Evolutionary conservation across 2,113 vertebrate species (phyloP).

Genomic region (Phycodurus eques): DNA sequence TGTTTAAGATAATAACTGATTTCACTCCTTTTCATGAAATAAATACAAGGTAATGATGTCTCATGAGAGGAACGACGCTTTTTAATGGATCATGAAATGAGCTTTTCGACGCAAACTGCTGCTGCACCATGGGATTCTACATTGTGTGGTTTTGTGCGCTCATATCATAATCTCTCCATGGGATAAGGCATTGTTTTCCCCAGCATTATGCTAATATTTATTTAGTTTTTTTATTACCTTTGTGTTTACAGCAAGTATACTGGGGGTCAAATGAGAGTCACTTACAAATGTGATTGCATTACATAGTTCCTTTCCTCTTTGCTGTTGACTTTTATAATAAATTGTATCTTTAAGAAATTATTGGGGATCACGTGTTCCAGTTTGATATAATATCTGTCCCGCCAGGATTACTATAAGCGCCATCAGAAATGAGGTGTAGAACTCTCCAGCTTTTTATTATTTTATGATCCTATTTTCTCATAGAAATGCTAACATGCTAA

Average conservation of each 20-base stretch:
- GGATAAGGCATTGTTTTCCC: constrained; percentile 59
- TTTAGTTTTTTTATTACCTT: constrained; percentile 63
- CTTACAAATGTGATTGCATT: constrained; percentile 58
- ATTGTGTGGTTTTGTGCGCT: constrained; percentile 57
- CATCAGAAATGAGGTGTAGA: constrained; percentile 14
- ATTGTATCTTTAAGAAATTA: constrained; percentile 34
- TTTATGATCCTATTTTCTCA: not conserved
- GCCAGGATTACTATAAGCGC: constrained; percentile 14
- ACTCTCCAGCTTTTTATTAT: constrained; percentile 3
- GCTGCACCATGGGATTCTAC: constrained; percentile 51
- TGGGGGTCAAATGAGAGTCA: constrained; percentile 66
- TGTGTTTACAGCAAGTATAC: constrained; percentile 62
- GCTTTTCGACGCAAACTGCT: constrained; percentile 62
- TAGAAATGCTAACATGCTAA: constrained; percentile 17
- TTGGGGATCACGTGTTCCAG: constrained; percentile 2
- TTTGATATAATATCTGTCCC: constrained; percentile 10
- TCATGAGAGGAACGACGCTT: constrained; percentile 53
- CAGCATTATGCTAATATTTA: constrained; percentile 74
- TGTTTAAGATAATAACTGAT: constrained; percentile 68
- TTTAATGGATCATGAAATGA: constrained; percentile 73
- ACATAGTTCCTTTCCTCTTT: constrained; percentile 44
- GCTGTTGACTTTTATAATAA: constrained; percentile 52
- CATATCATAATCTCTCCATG: constrained; percentile 71
- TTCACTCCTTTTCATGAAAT: constrained; percentile 66
- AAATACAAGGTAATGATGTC: constrained; percentile 55